Percentiles rank a stretch among this genome's conserved stretches.
These are phyloP conservation scores for Ibidorhyncha struthersii DNA, from an alignment of 2,113 vertebrate genomes.

Conservation along the genomic window DNA sequence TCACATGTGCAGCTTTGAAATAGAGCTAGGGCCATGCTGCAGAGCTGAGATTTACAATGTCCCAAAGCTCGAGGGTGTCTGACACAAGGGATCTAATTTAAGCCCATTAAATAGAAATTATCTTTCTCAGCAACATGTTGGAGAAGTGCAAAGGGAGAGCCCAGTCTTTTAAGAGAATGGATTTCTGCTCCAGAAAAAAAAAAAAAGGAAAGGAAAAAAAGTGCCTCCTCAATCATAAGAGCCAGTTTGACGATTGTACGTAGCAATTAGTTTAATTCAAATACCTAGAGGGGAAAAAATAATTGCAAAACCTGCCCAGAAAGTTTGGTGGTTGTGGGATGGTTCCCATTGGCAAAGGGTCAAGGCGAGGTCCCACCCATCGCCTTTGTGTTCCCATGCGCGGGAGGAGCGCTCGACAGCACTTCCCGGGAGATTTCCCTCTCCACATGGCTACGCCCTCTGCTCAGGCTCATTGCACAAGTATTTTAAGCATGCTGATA, in stretches of 20 bases:
- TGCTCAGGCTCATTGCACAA: conserved; percentile 44
- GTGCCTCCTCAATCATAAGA: conserved; percentile 5
- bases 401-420: conserved; percentile 1
- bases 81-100: conserved; percentile 20
- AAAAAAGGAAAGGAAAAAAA: background rate
- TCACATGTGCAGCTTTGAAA: background rate
- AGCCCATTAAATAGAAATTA: conserved; percentile 41
- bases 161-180: background rate
- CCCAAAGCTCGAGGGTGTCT: background rate
- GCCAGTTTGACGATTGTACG: conserved; percentile 43
- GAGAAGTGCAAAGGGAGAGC: background rate
- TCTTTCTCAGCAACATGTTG: background rate
- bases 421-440: conserved; percentile 52
- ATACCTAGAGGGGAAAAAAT: conserved; percentile 42
- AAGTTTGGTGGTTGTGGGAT: conserved; percentile 37
- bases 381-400: conserved; percentile 47
- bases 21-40: background rate
- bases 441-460: background rate
- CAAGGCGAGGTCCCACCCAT: conserved; percentile 39
- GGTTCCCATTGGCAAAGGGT: conserved; percentile 60
- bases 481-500: conserved; percentile 58
- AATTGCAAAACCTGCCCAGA: conserved; percentile 63
- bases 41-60: background rate
- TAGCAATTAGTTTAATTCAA: conserved; percentile 66
- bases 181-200: background rate